Evolutionary conservation across 2,888 invertebrate genomes (phyloP), one percentile per base, ranked within the genome.

Genomic region (Dasysyrphus tricinctus): DNA sequence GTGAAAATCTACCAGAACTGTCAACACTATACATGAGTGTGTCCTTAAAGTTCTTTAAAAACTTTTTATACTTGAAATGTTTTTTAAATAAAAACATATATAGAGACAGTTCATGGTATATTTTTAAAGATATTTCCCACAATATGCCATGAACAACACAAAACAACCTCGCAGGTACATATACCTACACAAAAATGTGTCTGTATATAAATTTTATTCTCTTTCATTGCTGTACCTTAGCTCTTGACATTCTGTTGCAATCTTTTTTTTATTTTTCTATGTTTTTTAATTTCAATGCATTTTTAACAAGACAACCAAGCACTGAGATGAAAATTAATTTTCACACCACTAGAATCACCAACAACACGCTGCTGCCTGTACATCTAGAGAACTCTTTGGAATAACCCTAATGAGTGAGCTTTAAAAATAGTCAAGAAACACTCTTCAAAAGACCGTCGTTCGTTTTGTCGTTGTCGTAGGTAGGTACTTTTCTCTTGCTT

Each of bases 291-390:
- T 81, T 65, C 70, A 81, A 77, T 77, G 77, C 81, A 81, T 77
- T 81, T 76, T 77, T 70, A 81, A 72, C 76, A 56, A 81, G 70
- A 59, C 72, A 81, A 56, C 70, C 42, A 57, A 42, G 63, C 42
- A 49, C 19, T 72, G 72, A 72, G 72, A 77, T 77, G 81, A 72
- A 81, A 81, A 77, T 81, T 70, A 77, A 81, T 81, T 81, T 72
- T 77, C 65, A 42, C 76, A 72, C 81, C 65, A 75, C 75, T 44
- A 80, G 24, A 67, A 59, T 67, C 57, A 65, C 63, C 57, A 72
- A 61, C 65, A 65, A 63, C 80, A 32, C 39, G 32, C 12, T 47
- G 32, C n/a, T 16, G 29, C 42, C 42, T 16, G 37, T n/a, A n/a
- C n/a, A n/a, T n/a, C 51, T 44, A 32, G 63, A 51, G 19, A n/a